Percentiles rank a stretch among this genome's conserved stretches.
Conservation (phyloP, 2,113 vertebrate species). For the Macrotus californicus region DNA sequence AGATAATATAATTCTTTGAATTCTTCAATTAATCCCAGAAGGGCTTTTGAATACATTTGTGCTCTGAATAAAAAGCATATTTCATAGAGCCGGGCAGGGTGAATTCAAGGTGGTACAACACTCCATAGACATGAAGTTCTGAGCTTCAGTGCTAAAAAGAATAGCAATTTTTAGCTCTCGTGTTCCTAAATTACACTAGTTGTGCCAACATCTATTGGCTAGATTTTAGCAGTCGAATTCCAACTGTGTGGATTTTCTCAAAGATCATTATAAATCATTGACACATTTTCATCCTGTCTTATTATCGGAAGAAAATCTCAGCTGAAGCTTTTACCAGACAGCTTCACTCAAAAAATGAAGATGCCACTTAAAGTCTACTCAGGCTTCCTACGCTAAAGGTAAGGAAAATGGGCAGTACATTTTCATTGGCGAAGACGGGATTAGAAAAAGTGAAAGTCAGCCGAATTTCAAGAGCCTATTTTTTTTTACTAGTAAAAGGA, state of each 20-base stretch:
- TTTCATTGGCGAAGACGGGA: neutral
- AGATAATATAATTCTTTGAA: neutral
- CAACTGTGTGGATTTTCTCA: neutral
- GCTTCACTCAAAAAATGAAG: constrained; percentile 24
- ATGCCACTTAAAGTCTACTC: neutral
- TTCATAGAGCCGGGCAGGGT: neutral
- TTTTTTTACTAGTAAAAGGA: constrained; percentile 36
- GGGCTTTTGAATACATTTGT: neutral
- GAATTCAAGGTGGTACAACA: neutral
- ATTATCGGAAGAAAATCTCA: constrained; percentile 32
- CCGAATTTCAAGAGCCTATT: neutral
- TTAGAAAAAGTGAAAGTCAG: neutral
- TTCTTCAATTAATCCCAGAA: constrained; percentile 57
- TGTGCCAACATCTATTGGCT: neutral
- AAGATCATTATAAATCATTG: neutral
- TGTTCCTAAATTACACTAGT: neutral
- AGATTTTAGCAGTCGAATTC: constrained; percentile 11
- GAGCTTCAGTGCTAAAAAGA: constrained; percentile 27
- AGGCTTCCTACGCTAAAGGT: neutral
- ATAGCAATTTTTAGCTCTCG: constrained; percentile 29
- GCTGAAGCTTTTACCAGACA: neutral
- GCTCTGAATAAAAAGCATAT: neutral
- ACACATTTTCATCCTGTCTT: neutral
- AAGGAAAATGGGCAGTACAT: neutral
- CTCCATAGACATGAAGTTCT: neutral